Conservation (phyloP, 2,797 vertebrate species). For the Argyrosomus regius region DNA sequence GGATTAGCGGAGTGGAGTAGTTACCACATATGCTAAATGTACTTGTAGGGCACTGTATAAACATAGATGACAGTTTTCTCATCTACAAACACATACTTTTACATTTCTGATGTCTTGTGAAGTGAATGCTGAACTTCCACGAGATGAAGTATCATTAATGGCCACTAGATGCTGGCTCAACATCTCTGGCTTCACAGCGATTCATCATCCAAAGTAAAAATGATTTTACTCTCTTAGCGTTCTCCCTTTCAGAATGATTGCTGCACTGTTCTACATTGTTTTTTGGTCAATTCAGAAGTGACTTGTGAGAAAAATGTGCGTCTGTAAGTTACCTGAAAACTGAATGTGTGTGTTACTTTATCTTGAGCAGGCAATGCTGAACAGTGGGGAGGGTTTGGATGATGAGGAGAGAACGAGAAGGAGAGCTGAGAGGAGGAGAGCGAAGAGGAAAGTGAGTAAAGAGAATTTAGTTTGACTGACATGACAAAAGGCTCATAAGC, state of each 20-base stretch:
- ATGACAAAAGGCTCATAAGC: background rate
- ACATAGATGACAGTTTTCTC: background rate
- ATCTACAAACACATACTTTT: background rate
- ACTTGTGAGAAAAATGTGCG: background rate
- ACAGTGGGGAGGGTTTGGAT: constrained; percentile 64
- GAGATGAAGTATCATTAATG: background rate
- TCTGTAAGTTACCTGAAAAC: background rate
- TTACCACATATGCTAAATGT: background rate
- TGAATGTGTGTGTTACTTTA: constrained; percentile 2
- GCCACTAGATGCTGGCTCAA: background rate
- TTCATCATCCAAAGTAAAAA: too few relatives aligned
- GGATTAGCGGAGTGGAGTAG: background rate
- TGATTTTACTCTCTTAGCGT: too few relatives aligned
- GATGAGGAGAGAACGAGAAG: constrained; percentile 69
- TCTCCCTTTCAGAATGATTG: background rate
- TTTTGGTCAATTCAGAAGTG: background rate
- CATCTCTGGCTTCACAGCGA: background rate
- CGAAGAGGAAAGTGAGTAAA: constrained; percentile 77
- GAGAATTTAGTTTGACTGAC: background rate
- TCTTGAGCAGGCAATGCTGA: constrained; percentile 53
- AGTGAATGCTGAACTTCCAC: background rate
- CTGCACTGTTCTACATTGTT: background rate
- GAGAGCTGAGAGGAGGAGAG: constrained; percentile 72
- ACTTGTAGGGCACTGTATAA: background rate
- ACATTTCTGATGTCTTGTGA: background rate